These are phyloP conservation scores for Drosophila koepferae DNA, from an alignment of 2,888 invertebrate species.

Conservation along the genomic window DNA sequence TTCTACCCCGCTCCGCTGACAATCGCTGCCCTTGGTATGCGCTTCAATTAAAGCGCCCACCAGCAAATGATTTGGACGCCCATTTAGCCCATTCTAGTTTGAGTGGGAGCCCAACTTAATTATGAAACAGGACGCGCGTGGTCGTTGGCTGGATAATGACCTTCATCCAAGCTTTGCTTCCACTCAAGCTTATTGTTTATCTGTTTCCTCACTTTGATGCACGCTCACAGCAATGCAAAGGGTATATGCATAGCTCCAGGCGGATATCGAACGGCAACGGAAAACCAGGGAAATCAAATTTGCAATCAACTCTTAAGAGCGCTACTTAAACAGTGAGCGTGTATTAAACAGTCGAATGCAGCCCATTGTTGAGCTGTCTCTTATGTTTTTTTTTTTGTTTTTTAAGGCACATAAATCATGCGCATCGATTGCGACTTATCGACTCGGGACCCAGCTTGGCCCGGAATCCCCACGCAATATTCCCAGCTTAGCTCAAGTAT, in stretches of 20 bases:
- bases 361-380: not conserved
- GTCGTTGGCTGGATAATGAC: slow-evolving; percentile 50
- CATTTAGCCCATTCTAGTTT: slow-evolving; percentile 27
- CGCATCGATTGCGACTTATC: slow-evolving; percentile 66
- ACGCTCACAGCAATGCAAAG: not conserved
- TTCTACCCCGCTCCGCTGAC: not conserved
- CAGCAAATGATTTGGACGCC: slow-evolving; percentile 48
- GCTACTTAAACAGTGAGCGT: not conserved
- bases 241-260: not conserved
- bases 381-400: not conserved
- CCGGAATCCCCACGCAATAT: slow-evolving; percentile 58
- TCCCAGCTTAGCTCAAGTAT: slow-evolving; percentile 24
- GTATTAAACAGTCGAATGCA: not conserved
- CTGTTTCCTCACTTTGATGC: slow-evolving; percentile 1
- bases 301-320: not conserved
- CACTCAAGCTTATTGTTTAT: slow-evolving; percentile 19
- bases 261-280: not conserved
- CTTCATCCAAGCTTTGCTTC: slow-evolving; percentile 32
- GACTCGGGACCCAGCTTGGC: slow-evolving; percentile 23
- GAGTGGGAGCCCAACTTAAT: slow-evolving; percentile 57
- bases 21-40: slow-evolving; percentile 17
- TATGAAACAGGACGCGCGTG: slow-evolving; percentile 58
- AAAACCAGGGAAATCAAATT: not conserved
- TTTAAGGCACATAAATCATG: slow-evolving; percentile 56
- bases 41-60: slow-evolving; percentile 62